Base-by-base conservation (phyloP, 2,797 vertebrate genomes). In the Ptychadena robeensis region DNA sequence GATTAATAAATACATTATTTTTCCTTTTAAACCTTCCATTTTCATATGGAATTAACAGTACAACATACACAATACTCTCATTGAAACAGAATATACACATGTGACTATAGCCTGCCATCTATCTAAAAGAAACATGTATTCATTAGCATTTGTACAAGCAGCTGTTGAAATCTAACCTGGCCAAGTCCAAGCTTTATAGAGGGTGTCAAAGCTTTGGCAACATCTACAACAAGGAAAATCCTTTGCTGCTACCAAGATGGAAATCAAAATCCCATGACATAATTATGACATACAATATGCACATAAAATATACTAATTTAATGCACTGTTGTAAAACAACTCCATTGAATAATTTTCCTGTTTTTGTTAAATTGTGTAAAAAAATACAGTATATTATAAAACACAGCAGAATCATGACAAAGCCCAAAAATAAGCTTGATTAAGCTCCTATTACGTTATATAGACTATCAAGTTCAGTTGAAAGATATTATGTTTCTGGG, bases 221-320 rank as follows among this genome's bases (percentile, higher is more conserved):
- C 32, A 63, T 28, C 18, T 64, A 40, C 30, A 30, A 30, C 25
- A 38, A n/a, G 32, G 34, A 64, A 73, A 74, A 74, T 61, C 30
- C 63, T 75, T 75, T 75, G 25, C 57, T 63, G 34, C 73, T 74
- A 73, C 71, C 10, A 61, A 61, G 48, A 27, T 64, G 59, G 12
- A 75, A 25, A 32, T 75, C 35, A 64, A 64, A 76, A 64, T 64
- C 59, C 34, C 59, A 64, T 76, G 35, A 76, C 35, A 76, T 64
- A 65, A 40, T 76, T 64, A 44, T 65, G 59, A 18, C 34, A 38
- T 38, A 74, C 30, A 37, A 32, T 32, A 65, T 65, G 31, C 18
- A 31, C 31, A 32, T 65, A 7, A 14, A 12, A 31, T 65, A 65
- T 15, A 22, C 31, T 28, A 14, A 28, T 59, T 22, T 59, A 59